Evolutionary conservation across 37 sponge, comb jelly and placozoan genomes (phyloP), one percentile per base, ranked within the genome.

Genomic region (Beroe forskalii): DNA sequence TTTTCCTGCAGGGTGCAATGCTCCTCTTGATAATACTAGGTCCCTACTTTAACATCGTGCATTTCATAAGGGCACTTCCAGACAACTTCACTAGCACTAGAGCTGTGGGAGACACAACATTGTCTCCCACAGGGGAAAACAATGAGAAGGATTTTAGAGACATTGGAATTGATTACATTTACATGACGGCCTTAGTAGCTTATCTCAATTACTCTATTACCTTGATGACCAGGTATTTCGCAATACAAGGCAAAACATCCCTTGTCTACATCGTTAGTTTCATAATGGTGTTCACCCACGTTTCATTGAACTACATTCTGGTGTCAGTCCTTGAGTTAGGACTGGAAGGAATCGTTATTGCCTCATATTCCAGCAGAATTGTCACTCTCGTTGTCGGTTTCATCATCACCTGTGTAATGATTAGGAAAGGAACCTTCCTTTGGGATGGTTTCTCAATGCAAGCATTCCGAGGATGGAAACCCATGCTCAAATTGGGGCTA

Each of bases 401-500:
- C 1, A 3, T 28, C 72, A 69, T 69, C 20, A 20, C 38, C 2
- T 2, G 28, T 35, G 9, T 36, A 69, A 35, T 32, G 27, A 35
- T 69, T 2, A 69, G 19, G 19, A 69, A 33, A 3, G 72, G 72
- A 33, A 6, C 6, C 12, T 33, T 69, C 32, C 17, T 1, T 36
- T 69, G 72, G 72, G 32, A 69, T 36, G 72, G 72, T 14, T 69
- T 69, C 32, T 33, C 17, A 19, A 36, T 36, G 0, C 9, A 69
- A 33, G 35, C 32, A 35, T 35, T 69, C 33, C 4, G 27, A 32
- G 72, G 72, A 14, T 69, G 72, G 72, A 69, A 69, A 37, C 72
- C 72, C 4, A 69, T 69, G 72, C 17, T 69, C 0, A 69, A 69
- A 36, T 35, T 69, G 72, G 72, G 72, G 4, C 32, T 69, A 14